Percentiles rank a stretch among this genome's conserved stretches.
Evolutionary conservation across 2,113 vertebrate species (phyloP).

Genomic region (Myotis brandtii): DNA sequence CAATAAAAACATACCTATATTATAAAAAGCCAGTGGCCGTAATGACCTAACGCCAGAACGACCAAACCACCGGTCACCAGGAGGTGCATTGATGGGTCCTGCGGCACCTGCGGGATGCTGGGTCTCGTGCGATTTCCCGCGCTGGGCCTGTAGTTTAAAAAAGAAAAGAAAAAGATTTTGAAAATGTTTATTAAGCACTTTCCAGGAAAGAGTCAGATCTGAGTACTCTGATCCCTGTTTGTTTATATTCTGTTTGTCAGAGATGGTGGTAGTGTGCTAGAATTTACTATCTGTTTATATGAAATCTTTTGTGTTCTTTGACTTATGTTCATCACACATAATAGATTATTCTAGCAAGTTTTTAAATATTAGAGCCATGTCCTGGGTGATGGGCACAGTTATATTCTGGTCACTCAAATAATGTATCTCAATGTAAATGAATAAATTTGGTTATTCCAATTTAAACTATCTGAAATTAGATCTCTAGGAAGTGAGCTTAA

Average conservation of each 20-base stretch:
- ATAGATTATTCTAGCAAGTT: not conserved
- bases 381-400: not conserved
- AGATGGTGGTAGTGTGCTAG: not conserved
- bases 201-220: not conserved
- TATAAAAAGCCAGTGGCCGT: too few relatives aligned
- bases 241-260: not conserved
- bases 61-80: too few relatives aligned
- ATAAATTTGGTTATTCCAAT: not conserved
- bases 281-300: not conserved
- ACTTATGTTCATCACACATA: not conserved
- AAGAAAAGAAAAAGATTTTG: not conserved
- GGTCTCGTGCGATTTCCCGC: too few relatives aligned
- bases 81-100: too few relatives aligned
- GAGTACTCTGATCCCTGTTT: not conserved
- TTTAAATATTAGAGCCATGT: not conserved
- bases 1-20: too few relatives aligned
- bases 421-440: not conserved
- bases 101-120: too few relatives aligned
- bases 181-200: not conserved
- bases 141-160: too few relatives aligned
- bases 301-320: not conserved
- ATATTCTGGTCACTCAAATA: not conserved
- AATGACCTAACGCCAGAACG: too few relatives aligned
- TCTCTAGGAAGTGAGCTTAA: not conserved
- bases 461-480: slow-evolving; percentile 31